A percentile compares a stretch with the other conserved stretches of the same genome.
Conservation (phyloP, 92 coral and sea anemone species). For the Heliopora coerulea region DNA sequence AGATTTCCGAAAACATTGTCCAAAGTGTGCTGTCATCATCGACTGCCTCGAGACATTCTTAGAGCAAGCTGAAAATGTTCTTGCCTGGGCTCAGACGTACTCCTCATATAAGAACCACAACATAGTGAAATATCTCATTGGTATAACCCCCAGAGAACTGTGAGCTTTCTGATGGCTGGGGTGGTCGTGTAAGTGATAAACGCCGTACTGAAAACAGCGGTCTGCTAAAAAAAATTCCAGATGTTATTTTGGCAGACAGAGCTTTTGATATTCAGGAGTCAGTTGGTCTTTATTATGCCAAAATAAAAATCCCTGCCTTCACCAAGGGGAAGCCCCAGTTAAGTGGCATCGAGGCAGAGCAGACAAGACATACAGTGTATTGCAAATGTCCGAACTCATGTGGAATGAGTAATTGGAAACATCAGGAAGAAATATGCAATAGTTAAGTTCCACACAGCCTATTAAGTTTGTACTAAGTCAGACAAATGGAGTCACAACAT, state of each 20-base stretch:
- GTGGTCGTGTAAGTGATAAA: constrained; percentile 28
- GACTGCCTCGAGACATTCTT: constrained; percentile 48
- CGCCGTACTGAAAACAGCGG: constrained; percentile 48
- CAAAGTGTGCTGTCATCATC: constrained; percentile 58
- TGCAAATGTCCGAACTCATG: constrained; percentile 18
- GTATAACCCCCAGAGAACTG: constrained; percentile 48
- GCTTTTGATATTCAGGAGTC: constrained; percentile 55
- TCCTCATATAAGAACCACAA: constrained; percentile 51
- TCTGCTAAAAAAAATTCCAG: constrained; percentile 49
- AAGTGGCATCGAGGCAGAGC: constrained; percentile 9
- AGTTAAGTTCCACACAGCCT: constrained; percentile 18
- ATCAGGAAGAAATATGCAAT: constrained; percentile 16
- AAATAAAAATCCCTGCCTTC: constrained; percentile 51
- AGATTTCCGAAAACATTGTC: constrained; percentile 61
- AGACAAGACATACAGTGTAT: constrained; percentile 2
- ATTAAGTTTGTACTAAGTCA: neutral
- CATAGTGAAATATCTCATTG: constrained; percentile 54
- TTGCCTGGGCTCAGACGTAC: constrained; percentile 55
- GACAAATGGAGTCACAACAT: neutral
- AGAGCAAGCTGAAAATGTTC: constrained; percentile 31
- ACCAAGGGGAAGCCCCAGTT: constrained; percentile 55
- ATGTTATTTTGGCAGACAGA: constrained; percentile 50
- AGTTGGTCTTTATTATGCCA: constrained; percentile 55
- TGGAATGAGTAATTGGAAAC: constrained; percentile 16
- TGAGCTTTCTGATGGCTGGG: constrained; percentile 51